These are phyloP conservation scores for Aviceda subcristata DNA, from an alignment of 2,113 vertebrate genomes.

Conservation along the genomic window DNA sequence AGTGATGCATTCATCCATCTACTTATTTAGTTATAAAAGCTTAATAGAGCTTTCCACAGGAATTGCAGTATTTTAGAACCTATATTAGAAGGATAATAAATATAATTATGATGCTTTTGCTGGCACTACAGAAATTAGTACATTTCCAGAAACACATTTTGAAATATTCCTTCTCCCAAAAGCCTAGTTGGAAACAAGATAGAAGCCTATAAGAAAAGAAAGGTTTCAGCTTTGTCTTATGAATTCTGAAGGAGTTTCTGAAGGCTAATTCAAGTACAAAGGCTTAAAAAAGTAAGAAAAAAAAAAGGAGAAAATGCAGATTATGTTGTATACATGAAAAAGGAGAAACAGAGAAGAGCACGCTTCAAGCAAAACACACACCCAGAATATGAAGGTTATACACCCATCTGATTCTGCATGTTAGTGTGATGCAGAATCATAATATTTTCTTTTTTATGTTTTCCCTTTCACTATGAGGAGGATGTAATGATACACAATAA, in stretches of 20 bases:
- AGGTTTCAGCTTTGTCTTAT: neutral
- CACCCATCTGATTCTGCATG: neutral
- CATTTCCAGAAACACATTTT: neutral
- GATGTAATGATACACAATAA: neutral
- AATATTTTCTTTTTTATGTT: neutral
- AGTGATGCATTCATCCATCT: neutral
- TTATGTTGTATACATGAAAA: neutral
- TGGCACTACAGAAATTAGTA: neutral
- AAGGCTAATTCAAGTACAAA: neutral
- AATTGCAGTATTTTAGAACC: neutral
- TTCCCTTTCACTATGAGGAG: conserved; percentile 9
- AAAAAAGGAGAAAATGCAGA: neutral
- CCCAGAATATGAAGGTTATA: neutral
- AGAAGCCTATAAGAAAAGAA: neutral
- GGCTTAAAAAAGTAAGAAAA: neutral
- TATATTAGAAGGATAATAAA: neutral
- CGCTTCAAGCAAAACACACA: neutral
- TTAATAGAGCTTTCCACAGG: neutral
- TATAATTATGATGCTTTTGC: neutral
- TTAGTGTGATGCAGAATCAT: neutral
- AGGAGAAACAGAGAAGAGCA: neutral
- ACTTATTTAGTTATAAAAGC: neutral
- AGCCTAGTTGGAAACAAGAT: neutral
- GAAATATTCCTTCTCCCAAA: neutral
- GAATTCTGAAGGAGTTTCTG: neutral